Evolutionary conservation across 2,888 invertebrate genomes (phyloP), one percentile per base, ranked within the genome.

Genomic region (Troides helena): DNA sequence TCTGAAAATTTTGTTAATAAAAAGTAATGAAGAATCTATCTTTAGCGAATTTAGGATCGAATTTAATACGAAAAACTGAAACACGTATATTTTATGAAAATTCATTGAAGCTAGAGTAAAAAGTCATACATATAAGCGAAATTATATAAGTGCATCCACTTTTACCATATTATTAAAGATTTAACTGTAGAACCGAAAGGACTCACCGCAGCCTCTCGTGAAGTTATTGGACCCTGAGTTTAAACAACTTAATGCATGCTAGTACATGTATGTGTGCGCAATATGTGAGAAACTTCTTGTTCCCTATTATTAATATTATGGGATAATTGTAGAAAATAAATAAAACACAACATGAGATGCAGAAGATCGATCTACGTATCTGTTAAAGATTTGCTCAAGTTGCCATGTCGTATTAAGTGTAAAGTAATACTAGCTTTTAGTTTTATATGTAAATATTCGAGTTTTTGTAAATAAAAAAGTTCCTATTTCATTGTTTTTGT

Each of bases 401-500:
- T 90, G 91, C 91, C 91, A 91, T 91, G 85, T 82, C 80, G 77
- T 80, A 79, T 72, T 80, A 77, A 78, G 78, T 78, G 81, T 76
- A 77, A 73, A 79, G 79, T 78, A 81, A 80, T 78, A 77, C 77
- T 77, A 79, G 77, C 79, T 75, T 71, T 62, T 18, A 69, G 46
- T 39, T 62, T 60, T 59, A 12, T 71, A 75, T 89, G 87, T 90
- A 89, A 86, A 90, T 90, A 90, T 83, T 83, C 70, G 69, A 72
- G 73, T 83, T 82, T 82, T 83, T 89, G 89, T 90, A 90, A 91
- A 90, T 92, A 92, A 91, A 92, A 77, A 85, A 92, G 92, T 92
- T 92, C 92, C 92, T 92, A 92, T 92, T 90, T 85, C 85, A 72
- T 72, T 68, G 67, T 14, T 46, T 74, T 72, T 77, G 82, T 89